Evolutionary conservation across 2,113 vertebrate genomes (phyloP), one percentile per base, ranked within the genome.

Genomic region (Catagonus wagneri): DNA sequence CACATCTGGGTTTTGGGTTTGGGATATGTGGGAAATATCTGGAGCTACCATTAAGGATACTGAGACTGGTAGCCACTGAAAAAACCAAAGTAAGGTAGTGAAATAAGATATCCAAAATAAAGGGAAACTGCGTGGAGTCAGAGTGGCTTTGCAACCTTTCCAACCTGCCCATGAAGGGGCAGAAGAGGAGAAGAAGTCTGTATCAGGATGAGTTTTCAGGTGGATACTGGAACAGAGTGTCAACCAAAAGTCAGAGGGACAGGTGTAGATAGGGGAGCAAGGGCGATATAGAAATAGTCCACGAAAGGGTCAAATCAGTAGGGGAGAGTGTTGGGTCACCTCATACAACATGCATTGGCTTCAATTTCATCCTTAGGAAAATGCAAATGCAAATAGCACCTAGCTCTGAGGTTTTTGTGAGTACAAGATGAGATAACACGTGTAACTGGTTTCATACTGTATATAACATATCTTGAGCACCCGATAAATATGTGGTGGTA

Each of bases 251-350:
- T 17, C 23, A 60, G 22, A 65, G 50, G 50, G 8, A 50, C 2
- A 7, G 52, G 17, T 29, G 23, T 29, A 22, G 3, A 14, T 14
- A 54, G 6, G 29, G 2, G 2, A 39, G 25, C 22, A 65, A 93
- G 10, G 25, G 1, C 15, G 60, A 20, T 1, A 4, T n/a, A 44
- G 7, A 69, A 68, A 74, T 0, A 0, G 54, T 4, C 27, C 52
- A 1, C 2, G n/a, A 56, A 92, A 22, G 50, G 66, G 10, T 14
- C 25, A 36, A 36, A 56, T 60, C 20, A 56, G 23, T 17, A 19
- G 4, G 17, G 17, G 52, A 39, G 2, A 4, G 11, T 29, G 9
- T 3, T 44, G 25, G 20, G 8, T 22, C 17, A 66, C 22, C 16
- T 29, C 34, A 0, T 3, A 3, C 23, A n/a, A 52, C 17, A 66